These are phyloP conservation scores for Dromaius novaehollandiae DNA, from an alignment of 2,113 vertebrate species.

Conservation along the genomic window DNA sequence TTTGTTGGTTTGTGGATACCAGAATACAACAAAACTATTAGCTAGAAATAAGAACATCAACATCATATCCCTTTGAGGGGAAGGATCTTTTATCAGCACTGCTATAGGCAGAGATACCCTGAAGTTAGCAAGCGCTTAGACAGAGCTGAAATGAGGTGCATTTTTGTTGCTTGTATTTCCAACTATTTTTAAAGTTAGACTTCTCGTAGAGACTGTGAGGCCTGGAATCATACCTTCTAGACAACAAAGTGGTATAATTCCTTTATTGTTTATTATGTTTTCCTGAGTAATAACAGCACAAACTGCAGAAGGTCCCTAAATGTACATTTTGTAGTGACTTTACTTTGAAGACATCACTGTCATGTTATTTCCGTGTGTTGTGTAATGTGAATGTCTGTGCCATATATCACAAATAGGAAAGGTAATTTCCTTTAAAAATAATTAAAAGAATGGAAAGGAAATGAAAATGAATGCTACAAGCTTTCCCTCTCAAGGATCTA, in stretches of 20 bases:
- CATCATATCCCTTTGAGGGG: rapidly evolving
- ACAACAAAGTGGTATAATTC: background rate
- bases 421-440: background rate
- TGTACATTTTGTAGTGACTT: background rate
- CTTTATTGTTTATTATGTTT: background rate
- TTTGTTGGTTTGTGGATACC: background rate
- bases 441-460: background rate
- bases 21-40: background rate
- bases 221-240: background rate
- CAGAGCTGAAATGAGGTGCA: background rate
- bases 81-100: background rate
- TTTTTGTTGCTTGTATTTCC: background rate
- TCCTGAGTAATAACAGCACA: background rate
- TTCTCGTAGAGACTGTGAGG: background rate
- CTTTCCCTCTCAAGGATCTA: background rate
- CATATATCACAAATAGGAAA: background rate
- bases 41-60: background rate
- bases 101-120: background rate
- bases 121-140: background rate
- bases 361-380: background rate
- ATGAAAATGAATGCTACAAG: background rate
- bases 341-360: background rate
- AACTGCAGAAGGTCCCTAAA: background rate
- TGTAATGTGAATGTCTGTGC: background rate
- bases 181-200: background rate